Percentiles rank a stretch among this genome's conserved stretches.
phyloP scores from a whole-genome alignment of 2,888 invertebrate genomes.

The Ischnus inquisitorius region DNA sequence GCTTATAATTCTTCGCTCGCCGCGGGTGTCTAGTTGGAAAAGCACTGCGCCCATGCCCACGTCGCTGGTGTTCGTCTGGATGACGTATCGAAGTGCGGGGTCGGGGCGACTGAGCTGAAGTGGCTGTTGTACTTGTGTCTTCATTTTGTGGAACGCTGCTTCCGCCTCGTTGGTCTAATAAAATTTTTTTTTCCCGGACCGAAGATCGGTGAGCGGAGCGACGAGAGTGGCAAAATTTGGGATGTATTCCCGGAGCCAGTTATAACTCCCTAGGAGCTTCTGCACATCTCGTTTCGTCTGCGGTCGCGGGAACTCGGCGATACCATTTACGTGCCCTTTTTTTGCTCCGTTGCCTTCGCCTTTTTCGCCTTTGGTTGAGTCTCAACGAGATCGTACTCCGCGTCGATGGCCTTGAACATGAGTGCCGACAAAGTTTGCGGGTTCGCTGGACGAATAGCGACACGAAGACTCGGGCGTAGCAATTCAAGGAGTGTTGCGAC shows the following conservation, averaged over 20 bases:
- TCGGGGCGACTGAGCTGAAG: slow-evolving; percentile 35
- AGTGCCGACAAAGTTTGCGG: no score
- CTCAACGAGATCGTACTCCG: no score
- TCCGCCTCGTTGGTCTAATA: slow-evolving; percentile 22
- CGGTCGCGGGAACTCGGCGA: background rate
- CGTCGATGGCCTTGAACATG: no score
- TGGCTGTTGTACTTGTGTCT: slow-evolving; percentile 10
- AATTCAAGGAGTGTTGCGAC: no score
- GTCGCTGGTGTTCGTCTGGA: slow-evolving; percentile 53
- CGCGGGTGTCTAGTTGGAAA: background rate
- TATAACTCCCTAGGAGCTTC: slow-evolving; percentile 54
- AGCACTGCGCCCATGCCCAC: slow-evolving; percentile 11
- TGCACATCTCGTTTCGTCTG: slow-evolving; percentile 18
- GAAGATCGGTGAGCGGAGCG: slow-evolving; percentile 42
- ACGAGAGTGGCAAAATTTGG: slow-evolving; percentile 27
- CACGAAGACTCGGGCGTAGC: no score
- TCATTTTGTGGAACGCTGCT: slow-evolving; percentile 7
- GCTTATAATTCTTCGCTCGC: background rate
- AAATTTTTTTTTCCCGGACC: slow-evolving; percentile 18
- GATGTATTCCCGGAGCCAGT: slow-evolving; percentile 59
- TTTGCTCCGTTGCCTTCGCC: background rate
- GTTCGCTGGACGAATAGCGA: no score
- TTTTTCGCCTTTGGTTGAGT: no score
- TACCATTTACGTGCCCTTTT: background rate
- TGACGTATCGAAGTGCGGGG: background rate